Percentiles rank a stretch among this genome's conserved stretches.
Evolutionary conservation across 2,888 invertebrate species (phyloP).

Genomic region (Disparrhopalites patrizii): DNA sequence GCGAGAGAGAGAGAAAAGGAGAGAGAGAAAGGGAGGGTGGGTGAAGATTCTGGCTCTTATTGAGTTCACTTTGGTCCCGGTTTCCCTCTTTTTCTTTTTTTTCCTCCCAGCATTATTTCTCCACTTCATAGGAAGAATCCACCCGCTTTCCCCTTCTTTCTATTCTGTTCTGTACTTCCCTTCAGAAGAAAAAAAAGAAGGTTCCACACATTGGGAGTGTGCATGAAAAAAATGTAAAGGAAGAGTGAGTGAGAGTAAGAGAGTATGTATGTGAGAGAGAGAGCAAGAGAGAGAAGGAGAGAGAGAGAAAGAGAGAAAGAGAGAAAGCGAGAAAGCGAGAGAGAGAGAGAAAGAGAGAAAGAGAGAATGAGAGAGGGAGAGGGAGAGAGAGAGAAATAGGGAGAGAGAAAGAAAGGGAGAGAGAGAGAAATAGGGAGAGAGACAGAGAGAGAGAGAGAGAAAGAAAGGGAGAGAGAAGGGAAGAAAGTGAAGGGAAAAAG

Average conservation of each 20-base stretch:
- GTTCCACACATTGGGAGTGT: neutral
- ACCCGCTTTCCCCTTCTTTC: too few relatives aligned
- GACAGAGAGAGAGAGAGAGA: neutral
- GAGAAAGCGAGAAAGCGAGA: neutral
- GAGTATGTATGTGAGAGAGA: too few relatives aligned
- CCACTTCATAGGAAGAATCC: too few relatives aligned
- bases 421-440: neutral
- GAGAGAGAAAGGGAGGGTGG: neutral
- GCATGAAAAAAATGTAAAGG: too few relatives aligned
- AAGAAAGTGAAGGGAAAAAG: neutral
- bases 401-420: neutral
- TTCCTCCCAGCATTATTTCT: neutral
- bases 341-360: neutral
- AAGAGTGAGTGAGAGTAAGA: too few relatives aligned
- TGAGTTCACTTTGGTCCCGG: constrained; percentile 14
- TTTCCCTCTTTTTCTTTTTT: neutral
- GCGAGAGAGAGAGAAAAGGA: too few relatives aligned
- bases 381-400: neutral
- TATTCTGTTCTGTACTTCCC: neutral
- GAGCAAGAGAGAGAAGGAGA: neutral
- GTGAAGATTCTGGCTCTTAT: constrained; percentile 12
- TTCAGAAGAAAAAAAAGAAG: too few relatives aligned
- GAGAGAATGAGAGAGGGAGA: neutral
- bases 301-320: neutral
- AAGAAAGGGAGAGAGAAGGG: neutral